Evolutionary conservation across 2,797 vertebrate species (phyloP), one percentile per base, ranked within the genome.

Genomic region (Sparus aurata): DNA sequence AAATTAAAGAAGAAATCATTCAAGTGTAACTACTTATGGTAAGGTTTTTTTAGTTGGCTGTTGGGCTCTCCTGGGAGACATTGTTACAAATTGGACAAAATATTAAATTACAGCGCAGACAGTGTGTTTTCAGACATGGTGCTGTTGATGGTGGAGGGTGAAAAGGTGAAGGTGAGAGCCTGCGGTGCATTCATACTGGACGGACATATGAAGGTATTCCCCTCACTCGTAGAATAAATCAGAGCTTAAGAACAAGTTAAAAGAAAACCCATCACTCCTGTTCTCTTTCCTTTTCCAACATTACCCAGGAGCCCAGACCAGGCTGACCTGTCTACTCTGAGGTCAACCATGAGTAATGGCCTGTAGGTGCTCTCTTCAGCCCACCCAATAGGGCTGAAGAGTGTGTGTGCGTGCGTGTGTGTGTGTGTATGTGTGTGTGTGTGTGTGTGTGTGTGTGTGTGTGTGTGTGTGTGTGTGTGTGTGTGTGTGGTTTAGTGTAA

Each of bases 341-440:
- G 91, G 90, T 93, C 90, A 92, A 72, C 46, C 47, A 84, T 92
- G 91, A 93, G 87, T 92, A 92, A 92, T 93, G 87, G 74, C 20
- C 85, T 17, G 23, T 71, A 68, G 83, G 80, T 69, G 77, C 77
- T 82, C 82, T 71, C 87, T 79, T 66, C 64, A 80, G 78, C 84
- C 81, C 88, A 87, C 85, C 85, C 90, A 86, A 78, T 63, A 54
- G 57, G n/a, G 53, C 52, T 63, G 38, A 58, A 20, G 5, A 22
- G 61, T 71, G 18, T 82, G 47, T 84, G 71, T 72, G 23, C 53
- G 73, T 55, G 63, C 17, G 59, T 69, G 76, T 59, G 71, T 63
- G 55, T 68, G 20, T 49, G 70, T 57, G 70, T 52, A 49, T 59
- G 54, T 69, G 69, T 49, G 67, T 45, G 55, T 73, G 55, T 55